phyloP scores from a whole-genome alignment of 2,113 vertebrate species.

The Cryptoleucopteryx plumbea region DNA sequence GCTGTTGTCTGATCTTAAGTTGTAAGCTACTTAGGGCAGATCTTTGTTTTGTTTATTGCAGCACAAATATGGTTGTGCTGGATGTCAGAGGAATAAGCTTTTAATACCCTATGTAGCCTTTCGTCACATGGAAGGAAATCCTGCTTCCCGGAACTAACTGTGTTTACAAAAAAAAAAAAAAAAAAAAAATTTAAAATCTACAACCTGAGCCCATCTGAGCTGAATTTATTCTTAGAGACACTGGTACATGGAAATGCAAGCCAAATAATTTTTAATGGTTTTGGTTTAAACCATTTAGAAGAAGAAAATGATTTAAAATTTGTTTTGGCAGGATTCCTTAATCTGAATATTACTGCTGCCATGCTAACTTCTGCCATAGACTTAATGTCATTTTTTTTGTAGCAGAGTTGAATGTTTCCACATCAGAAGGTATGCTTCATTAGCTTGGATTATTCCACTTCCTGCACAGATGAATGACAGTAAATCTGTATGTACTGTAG shows the following conservation, averaged over 20 bases:
- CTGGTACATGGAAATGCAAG: not conserved
- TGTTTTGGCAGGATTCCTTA: slow-evolving; percentile 49
- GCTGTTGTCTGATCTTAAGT: not conserved
- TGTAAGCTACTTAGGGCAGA: not conserved
- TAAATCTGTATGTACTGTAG: slow-evolving; percentile 8
- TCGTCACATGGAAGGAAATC: not conserved
- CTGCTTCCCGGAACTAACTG: not conserved
- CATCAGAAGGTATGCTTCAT: slow-evolving; percentile 43
- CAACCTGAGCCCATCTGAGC: not conserved
- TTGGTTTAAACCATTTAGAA: slow-evolving; percentile 16
- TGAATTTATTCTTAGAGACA: not conserved
- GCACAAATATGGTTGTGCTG: not conserved
- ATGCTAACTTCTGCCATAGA: slow-evolving; percentile 1
- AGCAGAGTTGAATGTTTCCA: slow-evolving; percentile 24
- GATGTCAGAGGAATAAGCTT: not conserved
- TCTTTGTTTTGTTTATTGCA: slow-evolving; percentile 24
- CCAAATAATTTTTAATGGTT: slow-evolving; percentile 20
- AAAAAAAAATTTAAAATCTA: not conserved
- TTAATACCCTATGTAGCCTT: not conserved
- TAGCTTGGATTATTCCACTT: slow-evolving; percentile 42
- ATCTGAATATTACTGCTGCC: slow-evolving; percentile 37
- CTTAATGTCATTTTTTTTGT: slow-evolving; percentile 34
- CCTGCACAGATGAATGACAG: slow-evolving; percentile 13
- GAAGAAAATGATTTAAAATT: slow-evolving; percentile 37
- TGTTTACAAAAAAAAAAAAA: not conserved